Evolutionary conservation across 2,113 vertebrate species (phyloP), one percentile per base, ranked within the genome.

Genomic region (Scartelaos histophorus): DNA sequence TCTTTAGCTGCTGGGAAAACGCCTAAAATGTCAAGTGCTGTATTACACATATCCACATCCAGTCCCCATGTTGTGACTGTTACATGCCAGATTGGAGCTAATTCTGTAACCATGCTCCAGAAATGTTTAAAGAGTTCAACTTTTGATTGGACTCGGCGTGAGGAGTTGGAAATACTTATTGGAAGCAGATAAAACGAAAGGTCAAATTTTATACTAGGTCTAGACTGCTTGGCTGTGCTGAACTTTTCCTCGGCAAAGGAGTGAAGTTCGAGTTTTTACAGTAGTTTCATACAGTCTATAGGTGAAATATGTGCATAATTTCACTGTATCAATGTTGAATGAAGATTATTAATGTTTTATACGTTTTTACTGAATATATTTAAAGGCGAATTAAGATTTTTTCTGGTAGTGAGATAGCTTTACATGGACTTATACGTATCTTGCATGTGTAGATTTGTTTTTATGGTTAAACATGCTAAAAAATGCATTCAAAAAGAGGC

Each of bases 1-100:
- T 68, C 80, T 79, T 67, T 67, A 58, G 72, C 54, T 75, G 75
- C 73, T 70, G 47, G 66, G 47, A 80, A 25, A 82, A 71, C 68
- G 75, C 38, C 34, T 21, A 38, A 78, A 80, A 74, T 69, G 75
- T 77, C 67, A 66, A 60, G 73, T 60, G 67, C 43, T 81, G 53
- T 69, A 17, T 68, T 64, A 54, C 7, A 19, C 74, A 66, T 66
- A 70, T 43, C n/a, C 24, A 38, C 54, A 65, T 58, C 35, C 7
- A 25, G 60, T 74, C 75, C 2, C 19, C 12, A 34, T 56, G 22
- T 76, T 43, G 73, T 71, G 34, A 72, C 79, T 1, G 16, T 57
- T 67, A 34, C 70, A 49, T 16, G 57, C 35, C n/a, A 53, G 68
- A 35, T 22, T 19, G 61, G 61, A 53, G 80, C 82, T 77, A 19